Percentiles rank a stretch among this genome's conserved stretches.
Conservation (phyloP, 2,888 invertebrate species). For the Ligdia adustata region DNA sequence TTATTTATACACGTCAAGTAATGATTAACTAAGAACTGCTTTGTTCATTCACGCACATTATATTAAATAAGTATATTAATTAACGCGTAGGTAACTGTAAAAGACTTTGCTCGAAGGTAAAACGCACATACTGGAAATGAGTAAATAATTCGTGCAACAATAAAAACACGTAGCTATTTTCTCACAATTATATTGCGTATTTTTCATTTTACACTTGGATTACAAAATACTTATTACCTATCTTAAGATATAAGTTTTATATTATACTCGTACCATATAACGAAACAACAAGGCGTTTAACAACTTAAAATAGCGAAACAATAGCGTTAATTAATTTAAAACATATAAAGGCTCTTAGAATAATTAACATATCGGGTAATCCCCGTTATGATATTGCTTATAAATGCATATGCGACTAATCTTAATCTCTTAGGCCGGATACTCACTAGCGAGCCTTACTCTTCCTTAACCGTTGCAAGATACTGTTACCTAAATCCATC, state of each 20-base stretch:
- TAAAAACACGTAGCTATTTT: conserved; percentile 24
- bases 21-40: neutral
- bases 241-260: conserved; percentile 24
- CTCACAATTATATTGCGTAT: conserved; percentile 38
- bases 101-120: conserved; percentile 13
- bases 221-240: conserved; percentile 34
- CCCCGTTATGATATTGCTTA: conserved; percentile 11
- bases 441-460: no score
- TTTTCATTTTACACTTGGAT: conserved; percentile 34
- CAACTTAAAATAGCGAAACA: conserved; percentile 25
- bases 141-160: conserved; percentile 11
- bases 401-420: conserved; percentile 11
- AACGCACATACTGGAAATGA: neutral
- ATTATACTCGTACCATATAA: conserved; percentile 18
- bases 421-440: neutral
- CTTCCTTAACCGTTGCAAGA: no score
- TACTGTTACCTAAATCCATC: no score
- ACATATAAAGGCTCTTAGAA: conserved; percentile 20
- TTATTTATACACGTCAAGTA: neutral
- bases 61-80: no score
- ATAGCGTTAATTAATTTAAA: conserved; percentile 12
- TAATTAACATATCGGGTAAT: conserved; percentile 14
- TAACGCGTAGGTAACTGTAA: conserved; percentile 25
- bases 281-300: conserved; percentile 26
- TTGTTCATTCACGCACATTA: neutral